A percentile compares a stretch with the other conserved stretches of the same genome.
phyloP scores from a whole-genome alignment of 2,113 vertebrate species.

The Cynopterus brachyotis region DNA sequence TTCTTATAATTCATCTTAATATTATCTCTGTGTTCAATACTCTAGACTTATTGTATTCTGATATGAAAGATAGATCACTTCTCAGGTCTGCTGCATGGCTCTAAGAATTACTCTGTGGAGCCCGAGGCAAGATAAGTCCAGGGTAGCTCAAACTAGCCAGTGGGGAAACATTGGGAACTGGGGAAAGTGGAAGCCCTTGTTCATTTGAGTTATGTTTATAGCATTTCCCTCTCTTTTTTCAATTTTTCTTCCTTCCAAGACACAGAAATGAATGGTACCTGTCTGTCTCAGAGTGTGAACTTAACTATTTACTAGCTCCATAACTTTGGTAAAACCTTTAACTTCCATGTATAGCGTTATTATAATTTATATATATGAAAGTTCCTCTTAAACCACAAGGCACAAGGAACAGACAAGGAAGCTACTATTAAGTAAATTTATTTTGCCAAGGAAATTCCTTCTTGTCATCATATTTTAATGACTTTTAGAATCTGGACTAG shows the following conservation, averaged over 20 bases:
- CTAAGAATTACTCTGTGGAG: neutral
- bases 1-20: neutral
- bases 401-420: neutral
- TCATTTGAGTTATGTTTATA: neutral
- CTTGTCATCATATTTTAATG: neutral
- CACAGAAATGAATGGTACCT: neutral
- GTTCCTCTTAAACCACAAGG: neutral
- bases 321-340: neutral
- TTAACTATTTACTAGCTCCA: neutral
- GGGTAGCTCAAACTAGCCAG: neutral
- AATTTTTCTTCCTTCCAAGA: neutral
- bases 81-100: neutral
- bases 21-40: neutral
- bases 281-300: neutral
- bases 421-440: neutral
- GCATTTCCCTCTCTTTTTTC: neutral
- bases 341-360: neutral
- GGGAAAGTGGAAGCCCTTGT: neutral
- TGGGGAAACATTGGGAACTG: neutral
- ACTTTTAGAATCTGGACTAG: slow-evolving; percentile 18
- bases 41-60: neutral
- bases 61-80: neutral
- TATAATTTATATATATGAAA: neutral
- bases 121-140: neutral
- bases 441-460: neutral